Percentiles rank a stretch among this genome's conserved stretches.
phyloP scores from a whole-genome alignment of 2,797 vertebrate species.

The Limnodromus scolopaceus region DNA sequence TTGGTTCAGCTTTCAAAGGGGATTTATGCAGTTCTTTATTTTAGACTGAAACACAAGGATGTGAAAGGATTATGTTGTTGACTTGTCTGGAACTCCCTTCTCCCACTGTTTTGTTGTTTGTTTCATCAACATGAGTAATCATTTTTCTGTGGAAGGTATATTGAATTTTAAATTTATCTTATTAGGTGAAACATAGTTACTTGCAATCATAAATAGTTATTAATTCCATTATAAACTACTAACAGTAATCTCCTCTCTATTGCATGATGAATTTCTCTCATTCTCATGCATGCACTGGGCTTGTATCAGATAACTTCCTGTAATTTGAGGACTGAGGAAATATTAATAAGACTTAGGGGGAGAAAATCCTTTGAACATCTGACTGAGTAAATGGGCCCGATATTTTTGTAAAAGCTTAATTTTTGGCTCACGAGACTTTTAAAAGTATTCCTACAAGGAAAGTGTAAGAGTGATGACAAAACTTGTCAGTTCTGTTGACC shows the following conservation, averaged over 20 bases:
- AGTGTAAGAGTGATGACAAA: not conserved
- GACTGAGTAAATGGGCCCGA: not conserved
- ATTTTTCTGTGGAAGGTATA: not conserved
- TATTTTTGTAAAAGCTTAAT: not conserved
- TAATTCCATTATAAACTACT: not conserved
- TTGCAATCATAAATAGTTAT: not conserved
- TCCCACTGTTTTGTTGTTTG: not conserved
- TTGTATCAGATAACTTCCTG: not conserved
- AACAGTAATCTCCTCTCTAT: not conserved
- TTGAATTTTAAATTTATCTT: not conserved
- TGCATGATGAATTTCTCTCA: not conserved
- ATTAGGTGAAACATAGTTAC: not conserved
- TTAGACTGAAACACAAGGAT: not conserved
- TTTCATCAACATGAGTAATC: not conserved
- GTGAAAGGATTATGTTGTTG: not conserved
- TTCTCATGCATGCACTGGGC: not conserved
- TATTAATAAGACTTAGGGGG: not conserved
- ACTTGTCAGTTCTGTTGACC: not conserved
- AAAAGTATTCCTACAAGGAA: not conserved
- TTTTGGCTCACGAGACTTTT: not conserved
- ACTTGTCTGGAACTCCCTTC: not conserved
- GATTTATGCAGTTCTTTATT: not conserved
- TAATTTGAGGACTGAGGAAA: not conserved
- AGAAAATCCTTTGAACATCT: not conserved
- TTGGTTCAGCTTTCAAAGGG: not conserved